Evolutionary conservation across 2,797 vertebrate genomes (phyloP).

Genomic region (Micropoecilia bifurca): DNA sequence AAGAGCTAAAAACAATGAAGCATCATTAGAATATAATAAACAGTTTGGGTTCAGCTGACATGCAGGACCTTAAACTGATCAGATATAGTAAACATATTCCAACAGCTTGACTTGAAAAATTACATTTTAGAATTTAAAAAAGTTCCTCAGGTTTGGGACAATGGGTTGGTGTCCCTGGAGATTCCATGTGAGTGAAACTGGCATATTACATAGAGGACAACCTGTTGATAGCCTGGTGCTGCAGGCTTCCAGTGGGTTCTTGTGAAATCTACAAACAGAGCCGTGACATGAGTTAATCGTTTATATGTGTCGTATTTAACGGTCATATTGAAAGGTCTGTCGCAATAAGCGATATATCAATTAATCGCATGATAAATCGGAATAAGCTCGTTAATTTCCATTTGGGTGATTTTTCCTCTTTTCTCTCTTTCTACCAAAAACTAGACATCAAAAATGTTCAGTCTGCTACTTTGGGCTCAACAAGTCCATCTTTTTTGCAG

Average conservation of each 20-base stretch:
- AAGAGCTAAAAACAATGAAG: not conserved
- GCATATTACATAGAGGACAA: no score
- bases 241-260: not conserved
- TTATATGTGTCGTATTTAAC: not conserved
- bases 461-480: no score
- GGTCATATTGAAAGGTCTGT: not conserved
- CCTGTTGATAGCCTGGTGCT: not conserved
- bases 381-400: no score
- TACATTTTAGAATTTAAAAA: not conserved
- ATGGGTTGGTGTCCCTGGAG: not conserved
- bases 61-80: not conserved
- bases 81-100: not conserved
- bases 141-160: not conserved
- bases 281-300: not conserved
- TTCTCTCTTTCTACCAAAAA: no score
- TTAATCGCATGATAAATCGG: no score
- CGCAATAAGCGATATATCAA: no score
- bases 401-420: no score
- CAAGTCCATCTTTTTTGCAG: no score
- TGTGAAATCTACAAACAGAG: not conserved
- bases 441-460: no score
- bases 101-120: not conserved
- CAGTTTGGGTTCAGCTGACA: not conserved
- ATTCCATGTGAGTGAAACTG: not conserved
- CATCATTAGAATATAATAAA: not conserved